These are phyloP conservation scores for Danionella dracula DNA, from an alignment of 2,797 vertebrate genomes.

Conservation along the genomic window DNA sequence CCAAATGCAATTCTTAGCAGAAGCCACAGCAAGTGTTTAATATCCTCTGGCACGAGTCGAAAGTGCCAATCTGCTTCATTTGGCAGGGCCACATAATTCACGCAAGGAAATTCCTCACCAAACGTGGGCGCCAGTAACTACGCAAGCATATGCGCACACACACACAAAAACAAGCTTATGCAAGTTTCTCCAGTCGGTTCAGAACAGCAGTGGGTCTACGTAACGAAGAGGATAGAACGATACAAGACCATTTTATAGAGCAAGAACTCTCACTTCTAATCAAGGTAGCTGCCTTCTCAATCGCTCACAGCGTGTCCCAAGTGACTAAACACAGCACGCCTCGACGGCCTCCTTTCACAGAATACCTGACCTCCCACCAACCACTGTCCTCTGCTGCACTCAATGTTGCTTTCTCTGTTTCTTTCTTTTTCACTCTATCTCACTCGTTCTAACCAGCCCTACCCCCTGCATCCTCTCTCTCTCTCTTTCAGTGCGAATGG, in stretches of 20 bases:
- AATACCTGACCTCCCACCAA: constrained; percentile 59
- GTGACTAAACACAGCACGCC: constrained; percentile 25
- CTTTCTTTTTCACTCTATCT: constrained; percentile 8
- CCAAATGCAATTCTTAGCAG: constrained; percentile 43
- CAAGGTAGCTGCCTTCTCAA: constrained; percentile 59
- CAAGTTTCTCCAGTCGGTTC: constrained; percentile 22
- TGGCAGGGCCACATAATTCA: constrained; percentile 30
- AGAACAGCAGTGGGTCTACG: constrained; percentile 20
- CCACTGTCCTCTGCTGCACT: constrained; percentile 51
- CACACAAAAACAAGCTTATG: background rate
- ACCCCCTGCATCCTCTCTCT: constrained; percentile 13
- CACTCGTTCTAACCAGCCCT: background rate
- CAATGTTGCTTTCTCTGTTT: constrained; percentile 23
- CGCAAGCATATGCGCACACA: constrained; percentile 19
- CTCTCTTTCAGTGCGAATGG: constrained; percentile 19
- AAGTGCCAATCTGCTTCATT: constrained; percentile 42
- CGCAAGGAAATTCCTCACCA: constrained; percentile 41
- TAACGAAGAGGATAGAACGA: constrained; percentile 1
- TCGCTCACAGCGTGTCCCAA: constrained; percentile 33
- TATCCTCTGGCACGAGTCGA: constrained; percentile 41
- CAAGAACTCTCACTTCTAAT: constrained; percentile 57
- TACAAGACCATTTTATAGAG: constrained; percentile 32
- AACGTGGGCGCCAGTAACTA: constrained; percentile 37
- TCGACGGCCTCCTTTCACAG: constrained; percentile 45
- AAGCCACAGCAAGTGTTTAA: constrained; percentile 49